These are phyloP conservation scores for Tetrao urogallus DNA, from an alignment of 2,113 vertebrate genomes.

Conservation along the genomic window DNA sequence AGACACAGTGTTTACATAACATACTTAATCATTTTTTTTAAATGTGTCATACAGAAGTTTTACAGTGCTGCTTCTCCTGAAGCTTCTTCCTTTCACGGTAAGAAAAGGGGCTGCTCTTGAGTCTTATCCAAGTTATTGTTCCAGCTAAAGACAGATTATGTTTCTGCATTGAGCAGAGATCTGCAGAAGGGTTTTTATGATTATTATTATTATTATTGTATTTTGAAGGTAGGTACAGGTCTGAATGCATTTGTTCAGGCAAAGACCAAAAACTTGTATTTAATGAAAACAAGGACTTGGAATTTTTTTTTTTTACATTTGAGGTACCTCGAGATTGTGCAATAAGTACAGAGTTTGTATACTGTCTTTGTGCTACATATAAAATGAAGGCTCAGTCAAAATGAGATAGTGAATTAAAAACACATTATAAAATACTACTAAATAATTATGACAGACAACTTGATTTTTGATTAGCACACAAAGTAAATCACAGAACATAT, in stretches of 20 bases:
- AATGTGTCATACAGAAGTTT: constrained; percentile 57
- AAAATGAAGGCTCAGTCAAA: neutral
- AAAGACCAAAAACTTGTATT: neutral
- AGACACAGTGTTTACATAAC: constrained; percentile 21
- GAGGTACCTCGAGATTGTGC: neutral
- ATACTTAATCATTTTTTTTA: neutral
- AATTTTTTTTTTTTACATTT: neutral
- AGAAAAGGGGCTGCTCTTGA: constrained; percentile 34
- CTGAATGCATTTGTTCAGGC: neutral
- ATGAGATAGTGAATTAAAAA: neutral
- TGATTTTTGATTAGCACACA: constrained; percentile 15
- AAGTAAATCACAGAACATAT: neutral
- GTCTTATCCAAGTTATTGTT: constrained; percentile 44
- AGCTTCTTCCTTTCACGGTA: constrained; percentile 68
- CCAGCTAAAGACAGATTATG: neutral
- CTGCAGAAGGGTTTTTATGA: neutral
- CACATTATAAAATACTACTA: neutral
- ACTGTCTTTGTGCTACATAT: neutral
- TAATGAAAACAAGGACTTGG: neutral
- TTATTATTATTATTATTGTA: no score
- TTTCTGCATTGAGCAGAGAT: neutral
- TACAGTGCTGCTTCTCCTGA: neutral
- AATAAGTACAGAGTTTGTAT: neutral
- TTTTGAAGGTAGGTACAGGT: neutral
- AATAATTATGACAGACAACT: neutral